Percentiles rank a stretch among this genome's conserved stretches.
phyloP scores from a whole-genome alignment of 2,113 vertebrate species.

The human (Homo sapiens) region GRCh38 chr22:43994501-43995000 shows the following conservation, averaged over 20 bases:
- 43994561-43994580: too few relatives aligned
- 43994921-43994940: neutral
- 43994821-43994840: fast-evolving
- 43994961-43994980: neutral
- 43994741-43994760: fast-evolving
- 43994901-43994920: neutral
- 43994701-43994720: neutral
- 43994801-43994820: neutral
- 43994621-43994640: fast-evolving
- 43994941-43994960: neutral
- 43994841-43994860: neutral
- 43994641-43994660: neutral
- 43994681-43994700: fast-evolving
- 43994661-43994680: fast-evolving
- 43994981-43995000: neutral
- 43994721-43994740: neutral
- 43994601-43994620: fast-evolving
- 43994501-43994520: neutral
- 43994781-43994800: too few relatives aligned
- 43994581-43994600: too few relatives aligned
- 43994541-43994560: too few relatives aligned
- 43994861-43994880: neutral
- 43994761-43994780: fast-evolving
- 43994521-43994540: too few relatives aligned
- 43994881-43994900: fast-evolving